Base-by-base conservation (phyloP, 2,888 invertebrate species). In the Drosophila gaucha region DNA sequence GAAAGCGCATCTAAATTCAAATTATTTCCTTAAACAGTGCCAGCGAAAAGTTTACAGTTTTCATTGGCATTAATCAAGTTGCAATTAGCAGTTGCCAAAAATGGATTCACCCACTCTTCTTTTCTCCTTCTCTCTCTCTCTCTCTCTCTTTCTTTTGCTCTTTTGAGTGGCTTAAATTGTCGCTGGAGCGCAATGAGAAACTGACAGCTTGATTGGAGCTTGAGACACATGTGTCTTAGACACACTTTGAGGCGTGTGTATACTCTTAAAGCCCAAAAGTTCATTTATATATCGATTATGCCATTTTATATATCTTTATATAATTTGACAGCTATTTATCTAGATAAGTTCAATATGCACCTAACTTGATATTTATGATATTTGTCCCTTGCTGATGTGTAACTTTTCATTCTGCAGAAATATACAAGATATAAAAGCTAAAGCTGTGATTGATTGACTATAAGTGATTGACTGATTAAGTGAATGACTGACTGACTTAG, bases 51-150 rank as follows among this genome's bases (percentile, higher is more conserved):
- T 49, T 49, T 49, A 49, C 24, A 20, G 30, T 44, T 26, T 14
- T 44, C 39, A 60, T 62, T 62, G 55, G 59, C 57, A 24, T 58
- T 74, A 49, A 49, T 49, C 49, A 49, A 49, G 24, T 2, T 16
- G 49, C 49, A 68, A 68, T 68, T 68, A 67, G 36, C 54, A 60
- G 38, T 60, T 67, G 68, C 50, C 67, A 67, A 55, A 67, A 44
- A 28, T 28, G 46, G 35, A 54, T 41, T 39, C 35, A 16, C 22
- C 51, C 51, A 39, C 30, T 18, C 20, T 39, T 30, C 16, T 28
- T 14, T 9, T 16, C 31, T 43, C 43, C 14, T 44, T 16, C 8
- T 10, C n/a, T 12, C 28, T 10, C 3, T n/a, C n/a, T n/a, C 18
- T 9, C 10, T 36, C 6, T 39, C 3, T 14, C 10, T n/a, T 24